Evolutionary conservation across 2,113 vertebrate genomes (phyloP).

Genomic region (Mobula birostris): DNA sequence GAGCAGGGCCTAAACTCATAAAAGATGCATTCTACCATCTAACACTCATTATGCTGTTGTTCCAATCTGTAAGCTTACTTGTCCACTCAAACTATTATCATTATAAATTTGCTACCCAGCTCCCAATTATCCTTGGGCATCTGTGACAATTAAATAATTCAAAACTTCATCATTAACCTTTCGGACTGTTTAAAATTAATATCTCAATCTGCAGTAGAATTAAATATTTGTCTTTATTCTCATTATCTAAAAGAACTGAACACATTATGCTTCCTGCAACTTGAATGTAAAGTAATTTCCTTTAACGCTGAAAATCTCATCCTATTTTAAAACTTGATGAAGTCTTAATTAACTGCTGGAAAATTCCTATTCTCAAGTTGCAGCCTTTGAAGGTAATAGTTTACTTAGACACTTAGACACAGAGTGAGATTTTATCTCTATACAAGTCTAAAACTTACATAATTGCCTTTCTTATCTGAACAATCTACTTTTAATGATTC

Average conservation of each 20-base stretch:
- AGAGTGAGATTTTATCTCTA: not conserved
- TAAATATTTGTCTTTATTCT: not conserved
- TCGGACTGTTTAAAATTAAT: not conserved
- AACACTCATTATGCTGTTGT: too few relatives aligned
- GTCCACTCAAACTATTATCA: not conserved
- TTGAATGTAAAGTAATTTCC: not conserved
- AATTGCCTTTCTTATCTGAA: not conserved
- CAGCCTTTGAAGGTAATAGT: not conserved
- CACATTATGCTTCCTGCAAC: not conserved
- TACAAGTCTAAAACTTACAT: not conserved
- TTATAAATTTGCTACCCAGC: not conserved
- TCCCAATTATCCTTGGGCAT: not conserved
- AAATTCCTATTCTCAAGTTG: not conserved
- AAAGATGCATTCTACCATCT: not conserved
- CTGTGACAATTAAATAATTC: not conserved
- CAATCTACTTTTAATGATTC: not conserved
- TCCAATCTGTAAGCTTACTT: not conserved
- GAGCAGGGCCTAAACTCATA: not conserved
- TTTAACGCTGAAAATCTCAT: not conserved
- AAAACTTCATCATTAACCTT: conserved; percentile 19
- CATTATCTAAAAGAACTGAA: not conserved
- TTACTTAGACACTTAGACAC: not conserved
- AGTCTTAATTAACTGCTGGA: not conserved
- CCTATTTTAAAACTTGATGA: not conserved
- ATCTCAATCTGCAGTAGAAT: not conserved